Base-by-base conservation (phyloP, 2,888 invertebrate species). In the Labia minor region DNA sequence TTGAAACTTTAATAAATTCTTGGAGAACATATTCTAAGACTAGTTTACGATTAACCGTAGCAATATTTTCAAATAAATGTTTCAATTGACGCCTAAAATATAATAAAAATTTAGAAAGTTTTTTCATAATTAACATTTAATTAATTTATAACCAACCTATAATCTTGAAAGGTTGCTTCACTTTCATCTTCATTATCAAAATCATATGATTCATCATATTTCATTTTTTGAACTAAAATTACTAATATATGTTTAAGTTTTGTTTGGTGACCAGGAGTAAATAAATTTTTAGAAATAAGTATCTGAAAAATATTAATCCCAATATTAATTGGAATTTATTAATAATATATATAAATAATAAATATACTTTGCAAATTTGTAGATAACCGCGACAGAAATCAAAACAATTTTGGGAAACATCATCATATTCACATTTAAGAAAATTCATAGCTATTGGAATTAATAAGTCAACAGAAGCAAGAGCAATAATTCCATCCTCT, bases 111-210 rank as follows among this genome's bases (percentile, higher is more conserved):
- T 33, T 10, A 21, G 33, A 66, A 64, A 18, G 63, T 63, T 33
- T 49, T 64, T n/a, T 33, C 64, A 1, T 18, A 37, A 19, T 19
- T 62, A 61, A 65, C 19, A 18, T 61, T 16, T n/a, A n/a, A n/a
- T n/a, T n/a, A n/a, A n/a, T n/a, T n/a, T n/a, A n/a, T n/a, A n/a
- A 21, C 65, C 49, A 68, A 74, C 73, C 74, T 74, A 72, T 79
- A 82, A 67, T 81, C 81, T 68, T 78, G 75, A 73, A 82, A 82
- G 73, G 77, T 77, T 11, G 80, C 81, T 73, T 83, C 82, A 69
- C 81, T 81, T 73, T 81, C 81, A 0, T 80, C 80, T 75, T 80
- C 80, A 65, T 76, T 75, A 20, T 78, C 78, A 74, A 81, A 81
- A 71, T 80, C 77, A 70, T 81, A 81, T 3, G 76, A 76, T 19